phyloP scores from a whole-genome alignment of 1,140 invertebrate genomes.

The Musca domestica region DNA sequence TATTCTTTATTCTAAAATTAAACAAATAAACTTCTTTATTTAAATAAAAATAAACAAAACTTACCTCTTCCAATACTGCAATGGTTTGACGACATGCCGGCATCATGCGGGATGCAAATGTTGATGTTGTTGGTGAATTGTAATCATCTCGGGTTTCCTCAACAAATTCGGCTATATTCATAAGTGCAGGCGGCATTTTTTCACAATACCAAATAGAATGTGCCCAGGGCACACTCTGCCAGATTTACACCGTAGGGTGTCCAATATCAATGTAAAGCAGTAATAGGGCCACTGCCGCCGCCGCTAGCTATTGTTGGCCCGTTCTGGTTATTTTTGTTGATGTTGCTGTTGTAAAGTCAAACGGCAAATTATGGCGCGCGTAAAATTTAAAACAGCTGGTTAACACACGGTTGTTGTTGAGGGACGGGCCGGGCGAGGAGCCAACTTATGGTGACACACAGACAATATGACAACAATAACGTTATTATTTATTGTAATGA shows the following conservation, averaged over 20 bases:
- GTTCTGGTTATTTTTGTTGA: neutral
- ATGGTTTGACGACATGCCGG: slow-evolving; percentile 90
- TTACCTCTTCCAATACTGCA: slow-evolving; percentile 87
- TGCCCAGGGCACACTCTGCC: slow-evolving; percentile 6
- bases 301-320: neutral
- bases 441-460: neutral
- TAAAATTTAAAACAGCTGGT: slow-evolving; percentile 10
- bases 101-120: slow-evolving; percentile 94
- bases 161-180: slow-evolving; percentile 89
- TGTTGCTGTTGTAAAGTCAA: neutral
- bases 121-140: slow-evolving; percentile 93
- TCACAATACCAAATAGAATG: neutral
- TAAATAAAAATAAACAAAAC: slow-evolving; percentile 28
- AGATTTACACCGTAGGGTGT: slow-evolving; percentile 1
- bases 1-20: no score
- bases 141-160: slow-evolving; percentile 94
- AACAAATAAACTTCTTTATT: neutral
- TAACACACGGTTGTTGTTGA: neutral
- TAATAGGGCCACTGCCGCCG: neutral
- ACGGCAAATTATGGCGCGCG: neutral
- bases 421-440: neutral
- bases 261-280: neutral
- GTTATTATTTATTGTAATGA: no score
- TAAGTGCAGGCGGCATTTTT: slow-evolving; percentile 63
- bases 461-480: neutral